phyloP scores from a whole-genome alignment of 2,113 vertebrate genomes.

The Aspidoscelis tigris region DNA sequence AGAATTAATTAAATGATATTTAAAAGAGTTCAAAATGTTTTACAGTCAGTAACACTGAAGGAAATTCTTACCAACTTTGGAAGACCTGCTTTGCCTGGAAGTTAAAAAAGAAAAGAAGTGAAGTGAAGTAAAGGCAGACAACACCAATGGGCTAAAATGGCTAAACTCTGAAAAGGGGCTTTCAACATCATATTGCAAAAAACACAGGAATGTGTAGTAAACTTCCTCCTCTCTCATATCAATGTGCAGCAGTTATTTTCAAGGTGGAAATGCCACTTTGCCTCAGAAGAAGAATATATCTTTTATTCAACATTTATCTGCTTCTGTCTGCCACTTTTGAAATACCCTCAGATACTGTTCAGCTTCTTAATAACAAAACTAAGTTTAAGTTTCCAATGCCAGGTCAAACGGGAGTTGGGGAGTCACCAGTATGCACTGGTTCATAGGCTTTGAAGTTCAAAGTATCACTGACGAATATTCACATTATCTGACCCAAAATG shows the following conservation, averaged over 20 bases:
- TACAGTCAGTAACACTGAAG: neutral
- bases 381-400: neutral
- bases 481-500: too few relatives aligned
- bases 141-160: neutral
- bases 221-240: too few relatives aligned
- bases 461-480: too few relatives aligned
- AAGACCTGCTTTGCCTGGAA: constrained; percentile 74
- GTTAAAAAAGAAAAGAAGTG: neutral
- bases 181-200: neutral
- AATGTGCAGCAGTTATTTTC: too few relatives aligned
- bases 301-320: neutral
- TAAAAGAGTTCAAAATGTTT: constrained; percentile 10
- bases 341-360: neutral
- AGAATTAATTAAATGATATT: neutral
- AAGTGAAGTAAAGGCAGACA: neutral
- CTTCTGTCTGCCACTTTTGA: neutral
- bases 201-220: neutral
- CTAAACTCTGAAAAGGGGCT: neutral
- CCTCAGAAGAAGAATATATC: neutral
- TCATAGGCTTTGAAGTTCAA: too few relatives aligned
- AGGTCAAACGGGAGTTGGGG: neutral
- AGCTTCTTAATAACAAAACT: neutral
- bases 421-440: neutral
- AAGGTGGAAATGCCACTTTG: too few relatives aligned
- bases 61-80: constrained; percentile 74